Evolutionary conservation across 2,113 vertebrate species (phyloP), one percentile per base, ranked within the genome.

Genomic region (Pachycephala philippinensis): DNA sequence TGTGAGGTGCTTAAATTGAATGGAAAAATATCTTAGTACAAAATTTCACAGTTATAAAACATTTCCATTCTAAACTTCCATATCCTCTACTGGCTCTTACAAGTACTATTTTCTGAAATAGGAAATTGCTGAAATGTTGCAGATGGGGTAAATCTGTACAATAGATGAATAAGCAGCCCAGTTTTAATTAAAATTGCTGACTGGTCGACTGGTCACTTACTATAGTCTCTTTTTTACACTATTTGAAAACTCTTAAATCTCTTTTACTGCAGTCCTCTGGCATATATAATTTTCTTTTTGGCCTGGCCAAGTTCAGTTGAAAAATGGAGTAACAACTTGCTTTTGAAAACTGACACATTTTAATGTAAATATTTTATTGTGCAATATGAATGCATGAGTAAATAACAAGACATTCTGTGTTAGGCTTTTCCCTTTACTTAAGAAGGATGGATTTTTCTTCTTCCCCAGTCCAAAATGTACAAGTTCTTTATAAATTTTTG

Each of bases 171-270:
- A 94, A 77, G 49, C 53, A 87, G 82, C 60, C 47, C 71, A 40
- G 45, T 70, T 92, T 95, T 92, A 95, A 96, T 95, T 97, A 93
- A 90, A 94, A 57, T 47, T 83, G 82, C 84, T 74, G 52, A 82
- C 79, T 59, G 64, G 78, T 59, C 71, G 63, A 63, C 66, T 80
- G 59, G 75, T 83, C 82, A 85, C 82, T 94, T 88, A 65, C 35
- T 82, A 72, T 3, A 66, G 70, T 50, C 75, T 85, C 40, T 65
- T 69, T 44, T 91, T 72, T 61, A 77, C 35, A 44, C 42, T 47
- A 49, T 69, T 66, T 88, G 63, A 80, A 95, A 88, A 28, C 21
- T 10, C 33, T 90, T 94, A 93, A 81, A 92, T 95, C 68, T 93
- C 59, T 88, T 93, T 91, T 78, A 94, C 33, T 88, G 79, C 82